Evolutionary conservation across 1,140 invertebrate genomes (phyloP).

Genomic region (Drosophila pseudoobscura): DNA sequence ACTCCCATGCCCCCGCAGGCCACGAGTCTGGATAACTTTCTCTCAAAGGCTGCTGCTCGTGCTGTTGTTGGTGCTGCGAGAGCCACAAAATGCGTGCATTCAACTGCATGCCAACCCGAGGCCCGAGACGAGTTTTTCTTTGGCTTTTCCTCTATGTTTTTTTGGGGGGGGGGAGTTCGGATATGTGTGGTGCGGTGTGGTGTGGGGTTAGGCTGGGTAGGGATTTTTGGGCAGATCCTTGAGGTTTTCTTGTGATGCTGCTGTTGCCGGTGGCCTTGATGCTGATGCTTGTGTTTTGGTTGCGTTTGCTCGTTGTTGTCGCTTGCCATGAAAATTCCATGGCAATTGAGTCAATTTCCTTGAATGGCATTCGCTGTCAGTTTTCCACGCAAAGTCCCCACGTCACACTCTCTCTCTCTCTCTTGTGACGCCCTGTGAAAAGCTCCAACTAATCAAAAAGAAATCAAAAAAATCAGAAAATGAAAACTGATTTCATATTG

Average conservation of each 20-base stretch:
- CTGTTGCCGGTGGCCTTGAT: conserved; percentile 43
- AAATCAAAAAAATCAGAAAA: conserved; percentile 27
- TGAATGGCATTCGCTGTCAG: conserved; percentile 58
- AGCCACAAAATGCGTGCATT: conserved; percentile 73
- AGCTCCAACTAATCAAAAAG: conserved; percentile 42
- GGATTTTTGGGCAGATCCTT: conserved; percentile 9
- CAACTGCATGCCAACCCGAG: conserved; percentile 57
- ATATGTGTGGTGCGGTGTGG: background rate
- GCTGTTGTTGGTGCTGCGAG: background rate
- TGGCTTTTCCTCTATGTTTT: conserved; percentile 1
- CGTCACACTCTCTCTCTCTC: too few species aligned
- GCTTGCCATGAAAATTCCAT: conserved; percentile 55
- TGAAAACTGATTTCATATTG: conserved; percentile 41
- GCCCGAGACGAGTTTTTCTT: conserved; percentile 26
- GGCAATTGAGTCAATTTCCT: conserved; percentile 76
- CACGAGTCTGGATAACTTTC: conserved; percentile 23
- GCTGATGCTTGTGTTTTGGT: conserved; percentile 26
- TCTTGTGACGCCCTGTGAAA: too few species aligned
- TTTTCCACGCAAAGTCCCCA: conserved; percentile 3
- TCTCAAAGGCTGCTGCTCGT: conserved; percentile 40
- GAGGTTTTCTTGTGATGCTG: conserved; percentile 28
- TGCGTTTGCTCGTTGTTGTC: conserved; percentile 4
- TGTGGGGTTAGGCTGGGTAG: too few species aligned
- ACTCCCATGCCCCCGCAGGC: background rate
- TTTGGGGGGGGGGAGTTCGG: background rate